Evolutionary conservation across 2,888 invertebrate genomes (phyloP).

Genomic region (Patella depressa): DNA sequence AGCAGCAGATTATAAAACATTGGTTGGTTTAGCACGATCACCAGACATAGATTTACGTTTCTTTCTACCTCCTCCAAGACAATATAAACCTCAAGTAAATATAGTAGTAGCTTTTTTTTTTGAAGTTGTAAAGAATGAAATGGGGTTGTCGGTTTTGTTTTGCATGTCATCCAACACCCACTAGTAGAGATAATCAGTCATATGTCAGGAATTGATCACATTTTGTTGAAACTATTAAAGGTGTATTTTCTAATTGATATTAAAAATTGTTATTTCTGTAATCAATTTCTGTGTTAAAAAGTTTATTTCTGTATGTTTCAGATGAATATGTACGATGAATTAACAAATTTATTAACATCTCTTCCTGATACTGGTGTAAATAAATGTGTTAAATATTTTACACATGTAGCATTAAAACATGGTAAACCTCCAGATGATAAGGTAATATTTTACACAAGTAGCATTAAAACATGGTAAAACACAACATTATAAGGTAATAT

Average conservation of each 20-base stretch:
- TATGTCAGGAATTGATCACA: no score
- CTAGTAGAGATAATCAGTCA: no score
- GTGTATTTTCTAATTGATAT: no score
- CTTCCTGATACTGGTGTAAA: conserved; percentile 72
- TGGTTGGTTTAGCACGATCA: conserved; percentile 83
- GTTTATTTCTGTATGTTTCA: not conserved
- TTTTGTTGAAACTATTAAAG: no score
- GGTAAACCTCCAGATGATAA: conserved; percentile 39
- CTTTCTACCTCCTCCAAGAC: conserved; percentile 79
- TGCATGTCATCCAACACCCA: no score
- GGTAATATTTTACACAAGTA: conserved; percentile 25
- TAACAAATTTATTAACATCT: conserved; percentile 66
- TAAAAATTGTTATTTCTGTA: no score
- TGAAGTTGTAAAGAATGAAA: no score
- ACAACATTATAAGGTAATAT: no score
- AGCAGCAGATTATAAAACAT: conserved; percentile 82
- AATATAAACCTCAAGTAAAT: conserved; percentile 46
- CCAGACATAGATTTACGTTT: conserved; percentile 80
- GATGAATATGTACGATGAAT: conserved; percentile 21
- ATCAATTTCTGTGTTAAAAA: no score
- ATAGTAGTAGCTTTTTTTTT: not conserved
- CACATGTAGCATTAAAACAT: conserved; percentile 53
- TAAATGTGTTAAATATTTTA: conserved; percentile 74
- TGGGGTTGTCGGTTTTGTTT: no score
- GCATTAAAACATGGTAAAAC: no score